Evolutionary conservation across 2,113 vertebrate species (phyloP), one percentile per base, ranked within the genome.

Genomic region (Regulus satrapa): DNA sequence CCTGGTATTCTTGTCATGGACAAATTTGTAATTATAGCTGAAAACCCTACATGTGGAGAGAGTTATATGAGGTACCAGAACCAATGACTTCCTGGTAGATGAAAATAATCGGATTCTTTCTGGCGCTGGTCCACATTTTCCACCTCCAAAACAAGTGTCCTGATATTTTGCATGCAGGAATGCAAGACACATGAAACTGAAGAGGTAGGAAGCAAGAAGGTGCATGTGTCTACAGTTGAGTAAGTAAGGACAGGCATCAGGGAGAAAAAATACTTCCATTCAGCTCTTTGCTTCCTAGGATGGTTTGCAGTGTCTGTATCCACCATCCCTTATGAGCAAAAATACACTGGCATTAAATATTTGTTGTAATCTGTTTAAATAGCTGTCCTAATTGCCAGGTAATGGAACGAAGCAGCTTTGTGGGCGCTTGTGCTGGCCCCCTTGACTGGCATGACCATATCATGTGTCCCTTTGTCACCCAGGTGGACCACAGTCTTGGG

Each of bases 391-490:
- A 77, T 56, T 74, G 21, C 36, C 46, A 52, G 41, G 28, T 61
- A 28, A 19, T n/a, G 28, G 28, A 48, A 45, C 4, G 14, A 89
- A 68, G 12, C 23, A n/a, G 10, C 0, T 1, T 17, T 41, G 14
- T 2, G 1, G 14, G 14, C 59, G 18, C 38, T 54, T 0, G 0
- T 12, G 24, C 23, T 63, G 55, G 63, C 31, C 6, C 20, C 28
- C 2, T n/a, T 64, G 58, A 34, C 24, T 61, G n/a, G 9, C 28
- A 17, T 0, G 2, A n/a, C 41, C 19, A 6, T 2, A 1, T 29
- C 40, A 8, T 0, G 0, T 40, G 24, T 76, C 20, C 18, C 29
- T 91, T 82, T 94, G 62, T 52, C 38, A 75, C 26, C 28, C 34
- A 38, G 11, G 5, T 25, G 38, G 28, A 40, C 11, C 8, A 16